Percentiles rank a stretch among this genome's conserved stretches.
phyloP scores from a whole-genome alignment of 1,140 invertebrate species.

The Solen grandis region DNA sequence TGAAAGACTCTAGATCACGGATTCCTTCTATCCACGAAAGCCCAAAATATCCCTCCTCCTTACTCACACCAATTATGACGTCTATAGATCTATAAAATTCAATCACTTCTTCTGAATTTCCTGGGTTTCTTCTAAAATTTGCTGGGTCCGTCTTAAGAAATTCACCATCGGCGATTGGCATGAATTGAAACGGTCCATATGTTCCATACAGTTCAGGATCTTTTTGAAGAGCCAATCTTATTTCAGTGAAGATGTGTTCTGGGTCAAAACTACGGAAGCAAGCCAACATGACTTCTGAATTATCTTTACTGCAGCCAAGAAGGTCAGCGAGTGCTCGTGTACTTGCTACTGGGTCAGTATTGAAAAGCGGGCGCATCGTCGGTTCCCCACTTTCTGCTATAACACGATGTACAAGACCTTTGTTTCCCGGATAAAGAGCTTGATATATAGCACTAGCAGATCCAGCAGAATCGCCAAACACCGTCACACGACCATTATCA shows the following conservation, averaged over 20 bases:
- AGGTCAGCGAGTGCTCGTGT: background rate
- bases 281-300: constrained; percentile 12
- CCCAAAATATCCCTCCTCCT: background rate
- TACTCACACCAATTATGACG: background rate
- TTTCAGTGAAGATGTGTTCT: background rate
- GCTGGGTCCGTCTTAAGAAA: background rate
- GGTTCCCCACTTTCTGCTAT: constrained; percentile 63
- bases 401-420: constrained; percentile 55
- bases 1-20: background rate
- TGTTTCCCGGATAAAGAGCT: constrained; percentile 64
- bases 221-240: constrained; percentile 6
- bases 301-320: constrained; percentile 13
- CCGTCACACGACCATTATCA: constrained; percentile 85
- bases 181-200: too few relatives aligned
- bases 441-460: constrained; percentile 58
- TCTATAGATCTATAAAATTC: background rate
- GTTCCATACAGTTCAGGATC: constrained; percentile 26
- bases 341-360: background rate
- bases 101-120: background rate
- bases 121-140: background rate
- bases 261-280: background rate
- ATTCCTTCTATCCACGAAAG: background rate
- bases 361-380: constrained; percentile 34
- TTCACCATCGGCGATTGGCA: background rate
- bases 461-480: constrained; percentile 85